Evolutionary conservation across 2,888 invertebrate species (phyloP), one percentile per base, ranked within the genome.

Genomic region (Chloromyia formosa): DNA sequence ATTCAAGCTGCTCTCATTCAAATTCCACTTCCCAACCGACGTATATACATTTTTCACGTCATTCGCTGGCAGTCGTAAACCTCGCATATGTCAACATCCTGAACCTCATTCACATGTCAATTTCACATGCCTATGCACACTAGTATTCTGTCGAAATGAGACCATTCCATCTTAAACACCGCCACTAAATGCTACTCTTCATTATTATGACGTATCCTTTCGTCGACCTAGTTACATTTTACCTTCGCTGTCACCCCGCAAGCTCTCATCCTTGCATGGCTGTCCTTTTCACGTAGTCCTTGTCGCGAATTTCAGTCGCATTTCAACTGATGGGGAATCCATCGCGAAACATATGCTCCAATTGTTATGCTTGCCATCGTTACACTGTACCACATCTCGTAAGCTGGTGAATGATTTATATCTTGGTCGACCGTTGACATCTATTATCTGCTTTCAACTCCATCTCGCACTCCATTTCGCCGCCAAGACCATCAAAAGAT

Each of bases 351-450:
- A 71, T 71, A 58, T 71, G 71, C 71, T 58, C 16, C 66, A 49
- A 49, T 66, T 49, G 49, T 23, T 22, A 22, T 22, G n/a, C 45
- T 27, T 20, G 4, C 49, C 49, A 49, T 16, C 66, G 45, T 45
- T 42, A 14, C 45, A 35, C 20, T 20, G n/a, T 42, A 12, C 71
- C 42, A n/a, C 40, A 40, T 20, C 40, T 10, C 54, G 27, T 49
- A 20, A 18, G 42, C 20, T 40, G 12, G 42, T 20, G 40, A 56
- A 71, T 71, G 71, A 71, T 71, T 71, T 71, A 71, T 71, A 58
- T 56, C 23, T 71, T 42, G 71, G 71, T 71, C 71, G 56, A 71
- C 71, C 71, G 71, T 71, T 71, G 58, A 71, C 56, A 71, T 71
- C 71, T 71, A 71, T 71, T 71, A 71, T 71, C 71, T 71, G 58